Conservation (phyloP, 2,888 invertebrate genomes). For the Drosophila percnosoma region DNA sequence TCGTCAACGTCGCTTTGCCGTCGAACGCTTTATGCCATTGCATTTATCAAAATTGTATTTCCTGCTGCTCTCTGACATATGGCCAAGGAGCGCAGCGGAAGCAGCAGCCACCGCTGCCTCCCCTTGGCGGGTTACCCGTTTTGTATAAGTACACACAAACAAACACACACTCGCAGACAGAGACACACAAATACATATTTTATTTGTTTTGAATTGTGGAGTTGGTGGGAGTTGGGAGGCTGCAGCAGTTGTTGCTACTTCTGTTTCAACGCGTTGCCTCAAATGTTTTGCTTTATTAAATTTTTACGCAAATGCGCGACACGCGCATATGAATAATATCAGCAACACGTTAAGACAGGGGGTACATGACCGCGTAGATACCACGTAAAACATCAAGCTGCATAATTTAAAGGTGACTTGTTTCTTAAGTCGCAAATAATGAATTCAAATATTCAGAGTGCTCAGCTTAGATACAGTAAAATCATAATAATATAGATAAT, state of each 20-base stretch:
- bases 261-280: slow-evolving; percentile 41
- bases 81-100: slow-evolving; percentile 34
- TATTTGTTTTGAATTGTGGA: slow-evolving; percentile 28
- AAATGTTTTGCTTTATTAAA: slow-evolving; percentile 75
- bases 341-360: slow-evolving; percentile 2
- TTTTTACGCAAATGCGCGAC: slow-evolving; percentile 74
- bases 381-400: not conserved
- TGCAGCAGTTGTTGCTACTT: slow-evolving; percentile 4
- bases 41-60: slow-evolving; percentile 75
- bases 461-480: too few relatives aligned
- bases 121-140: not conserved
- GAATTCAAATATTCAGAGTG: too few relatives aligned
- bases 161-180: not conserved
- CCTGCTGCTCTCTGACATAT: slow-evolving; percentile 42
- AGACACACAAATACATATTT: slow-evolving; percentile 30
- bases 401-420: not conserved
- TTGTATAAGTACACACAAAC: slow-evolving; percentile 16
- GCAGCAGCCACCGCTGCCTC: not conserved
- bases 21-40: slow-evolving; percentile 43
- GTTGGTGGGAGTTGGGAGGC: not conserved
- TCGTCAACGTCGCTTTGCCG: slow-evolving; percentile 15
- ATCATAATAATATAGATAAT: too few relatives aligned
- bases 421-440: too few relatives aligned
- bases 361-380: slow-evolving; percentile 4
- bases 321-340: slow-evolving; percentile 75